Evolutionary conservation across 2,797 vertebrate species (phyloP), one percentile per base, ranked within the genome.

Genomic region (Denticeps clupeoides): DNA sequence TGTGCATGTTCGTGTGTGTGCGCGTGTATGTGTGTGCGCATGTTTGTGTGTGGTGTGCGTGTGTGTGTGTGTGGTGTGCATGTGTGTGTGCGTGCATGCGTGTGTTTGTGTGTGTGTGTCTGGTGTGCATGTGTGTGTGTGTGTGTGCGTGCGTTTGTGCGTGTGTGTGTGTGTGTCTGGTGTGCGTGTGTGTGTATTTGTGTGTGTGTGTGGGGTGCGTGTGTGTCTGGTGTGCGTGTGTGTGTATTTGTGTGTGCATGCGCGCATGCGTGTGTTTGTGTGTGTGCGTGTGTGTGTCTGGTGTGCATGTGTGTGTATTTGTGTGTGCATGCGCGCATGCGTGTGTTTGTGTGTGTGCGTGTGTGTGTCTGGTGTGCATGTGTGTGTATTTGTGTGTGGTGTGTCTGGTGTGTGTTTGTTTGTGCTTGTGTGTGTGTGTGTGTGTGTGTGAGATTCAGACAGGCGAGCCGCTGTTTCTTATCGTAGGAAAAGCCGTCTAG

Each of bases 381-480:
- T n/a, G n/a, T n/a, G n/a, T n/a, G n/a, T n/a, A n/a, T n/a, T n/a
- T n/a, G n/a, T n/a, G n/a, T n/a, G n/a, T 25, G 24, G 2, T n/a
- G n/a, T n/a, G n/a, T n/a, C n/a, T n/a, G n/a, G n/a, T n/a, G n/a
- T n/a, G n/a, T n/a, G n/a, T n/a, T n/a, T n/a, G n/a, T n/a, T n/a
- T 28, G 10, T 11, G 27, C 28, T 9, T 7, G 27, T 28, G 27
- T n/a, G 28, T 9, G 3, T 28, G 11, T 27, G 10, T 28, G 27
- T 28, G 27, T 27, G 27, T 11, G 28, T 29, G n/a, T 29, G 18
- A 19, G 16, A 21, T 16, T 19, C 19, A 38, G 29, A 24, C 26
- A 49, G 25, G 41, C 15, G 32, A 40, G 21, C 9, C 19, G 45
- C 28, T 33, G 40, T 51, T 25, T 43, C 21, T 32, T 24, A 51